A percentile compares a stretch with the other conserved stretches of the same genome.
phyloP scores from a whole-genome alignment of 2,113 vertebrate species.

The Alethe castanea region DNA sequence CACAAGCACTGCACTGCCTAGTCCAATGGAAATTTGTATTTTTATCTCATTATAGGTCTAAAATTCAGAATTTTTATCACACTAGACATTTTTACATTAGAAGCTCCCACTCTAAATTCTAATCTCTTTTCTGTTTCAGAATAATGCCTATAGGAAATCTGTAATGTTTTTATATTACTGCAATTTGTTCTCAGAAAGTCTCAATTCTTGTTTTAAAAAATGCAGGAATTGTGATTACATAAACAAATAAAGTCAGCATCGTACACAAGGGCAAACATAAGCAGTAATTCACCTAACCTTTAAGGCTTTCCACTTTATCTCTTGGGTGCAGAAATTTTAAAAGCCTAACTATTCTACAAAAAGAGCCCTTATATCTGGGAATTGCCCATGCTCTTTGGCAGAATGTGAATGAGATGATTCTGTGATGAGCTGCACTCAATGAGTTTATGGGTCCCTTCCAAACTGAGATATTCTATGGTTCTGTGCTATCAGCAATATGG shows the following conservation, averaged over 20 bases:
- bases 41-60: neutral
- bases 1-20: neutral
- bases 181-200: neutral
- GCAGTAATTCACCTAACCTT: neutral
- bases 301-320: neutral
- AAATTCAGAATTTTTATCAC: neutral
- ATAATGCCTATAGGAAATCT: neutral
- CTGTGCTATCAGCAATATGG: neutral
- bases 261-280: neutral
- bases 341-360: neutral
- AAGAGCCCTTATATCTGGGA: neutral
- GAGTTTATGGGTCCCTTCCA: neutral
- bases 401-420: neutral
- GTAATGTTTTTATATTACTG: neutral
- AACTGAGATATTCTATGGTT: fast-evolving
- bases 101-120: neutral
- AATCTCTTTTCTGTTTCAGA: neutral
- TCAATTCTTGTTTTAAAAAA: neutral
- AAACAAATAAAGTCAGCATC: neutral
- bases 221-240: neutral
- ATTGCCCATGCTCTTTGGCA: neutral
- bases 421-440: neutral
- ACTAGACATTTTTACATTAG: neutral
- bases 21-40: neutral
- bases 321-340: neutral